These are phyloP conservation scores for Neoscelio sp. DNA, from an alignment of 2,888 invertebrate species.

Conservation along the genomic window DNA sequence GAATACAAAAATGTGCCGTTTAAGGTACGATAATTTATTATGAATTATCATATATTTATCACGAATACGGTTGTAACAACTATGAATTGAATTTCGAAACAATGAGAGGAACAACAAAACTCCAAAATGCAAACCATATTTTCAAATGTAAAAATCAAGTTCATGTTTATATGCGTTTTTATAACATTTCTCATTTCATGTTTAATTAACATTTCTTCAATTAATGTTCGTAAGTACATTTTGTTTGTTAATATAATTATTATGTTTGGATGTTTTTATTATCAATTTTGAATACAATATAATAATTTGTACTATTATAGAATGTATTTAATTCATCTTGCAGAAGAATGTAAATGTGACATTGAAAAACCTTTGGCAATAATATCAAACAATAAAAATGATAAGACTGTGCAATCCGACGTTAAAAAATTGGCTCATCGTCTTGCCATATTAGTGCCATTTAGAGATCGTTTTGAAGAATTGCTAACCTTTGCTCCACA, in stretches of 20 bases:
- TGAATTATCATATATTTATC: neutral
- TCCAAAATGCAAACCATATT: conserved; percentile 74
- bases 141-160: conserved; percentile 78
- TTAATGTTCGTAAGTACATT: conserved; percentile 80
- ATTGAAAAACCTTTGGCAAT: conserved; percentile 49
- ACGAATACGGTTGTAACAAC: neutral
- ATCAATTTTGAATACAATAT: no score
- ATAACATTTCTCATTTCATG: conserved; percentile 82
- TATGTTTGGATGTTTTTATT: no score
- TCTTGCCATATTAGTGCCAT: conserved; percentile 96
- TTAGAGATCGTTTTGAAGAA: conserved; percentile 97
- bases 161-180: conserved; percentile 81
- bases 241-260: no score
- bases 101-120: conserved; percentile 18
- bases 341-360: conserved; percentile 77
- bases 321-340: no score
- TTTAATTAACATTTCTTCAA: conserved; percentile 81
- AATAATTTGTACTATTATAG: neutral
- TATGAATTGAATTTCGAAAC: neutral
- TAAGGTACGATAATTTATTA: neutral
- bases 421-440: conserved; percentile 83
- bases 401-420: conserved; percentile 33
- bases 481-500: conserved; percentile 96
- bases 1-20: no score
- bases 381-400: conserved; percentile 15